phyloP scores from a whole-genome alignment of 2,888 invertebrate species.

The Hedya salicella region DNA sequence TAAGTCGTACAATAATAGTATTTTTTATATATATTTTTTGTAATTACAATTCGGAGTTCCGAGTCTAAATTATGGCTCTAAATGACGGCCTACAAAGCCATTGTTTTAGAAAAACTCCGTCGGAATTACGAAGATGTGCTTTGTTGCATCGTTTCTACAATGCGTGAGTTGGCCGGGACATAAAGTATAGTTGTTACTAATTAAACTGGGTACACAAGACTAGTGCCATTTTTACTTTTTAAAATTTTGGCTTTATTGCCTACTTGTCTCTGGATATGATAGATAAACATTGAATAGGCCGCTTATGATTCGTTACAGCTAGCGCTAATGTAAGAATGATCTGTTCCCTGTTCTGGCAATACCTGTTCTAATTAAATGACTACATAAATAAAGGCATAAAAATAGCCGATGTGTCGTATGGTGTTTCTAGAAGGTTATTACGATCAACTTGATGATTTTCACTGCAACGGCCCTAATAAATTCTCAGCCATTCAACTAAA shows the following conservation, averaged over 20 bases:
- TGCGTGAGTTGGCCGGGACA: slow-evolving; percentile 19
- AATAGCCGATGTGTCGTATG: too few species aligned
- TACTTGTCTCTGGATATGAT: too few species aligned
- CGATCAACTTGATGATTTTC: too few species aligned
- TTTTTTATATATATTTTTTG: background rate
- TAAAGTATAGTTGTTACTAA: slow-evolving; percentile 17
- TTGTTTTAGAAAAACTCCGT: slow-evolving; percentile 19
- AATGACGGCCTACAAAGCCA: slow-evolving; percentile 10
- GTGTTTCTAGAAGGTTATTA: too few species aligned
- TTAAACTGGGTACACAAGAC: background rate
- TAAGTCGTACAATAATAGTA: background rate
- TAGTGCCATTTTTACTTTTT: slow-evolving; percentile 9
- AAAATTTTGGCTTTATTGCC: background rate
- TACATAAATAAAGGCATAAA: too few species aligned
- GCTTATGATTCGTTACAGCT: too few species aligned
- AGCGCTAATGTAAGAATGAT: too few species aligned
- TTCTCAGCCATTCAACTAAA: too few species aligned
- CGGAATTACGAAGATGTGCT: slow-evolving; percentile 8
- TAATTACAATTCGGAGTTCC: slow-evolving; percentile 3
- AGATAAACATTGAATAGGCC: too few species aligned
- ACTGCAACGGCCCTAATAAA: too few species aligned
- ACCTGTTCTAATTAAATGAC: too few species aligned
- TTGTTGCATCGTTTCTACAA: slow-evolving; percentile 24
- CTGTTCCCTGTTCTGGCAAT: too few species aligned
- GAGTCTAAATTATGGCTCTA: background rate